phyloP scores from a whole-genome alignment of 1,140 invertebrate genomes.

The Drosophila kohkoa region DNA sequence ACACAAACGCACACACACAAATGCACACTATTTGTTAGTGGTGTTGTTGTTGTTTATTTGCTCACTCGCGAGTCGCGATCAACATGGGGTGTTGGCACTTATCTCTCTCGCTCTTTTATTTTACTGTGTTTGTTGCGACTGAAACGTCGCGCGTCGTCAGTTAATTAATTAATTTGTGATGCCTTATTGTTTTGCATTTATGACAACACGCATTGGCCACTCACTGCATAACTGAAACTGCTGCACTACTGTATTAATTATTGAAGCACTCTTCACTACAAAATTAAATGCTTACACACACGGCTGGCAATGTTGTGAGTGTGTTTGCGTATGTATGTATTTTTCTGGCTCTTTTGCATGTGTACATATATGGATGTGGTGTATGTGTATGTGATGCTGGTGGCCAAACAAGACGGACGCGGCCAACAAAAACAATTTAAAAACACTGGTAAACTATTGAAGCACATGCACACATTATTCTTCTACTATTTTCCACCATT shows the following conservation, averaged over 20 bases:
- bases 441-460: constrained; percentile 49
- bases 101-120: constrained; percentile 39
- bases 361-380: constrained; percentile 47
- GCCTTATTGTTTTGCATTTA: constrained; percentile 41
- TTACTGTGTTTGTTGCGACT: constrained; percentile 25
- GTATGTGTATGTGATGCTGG: constrained; percentile 68
- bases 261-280: constrained; percentile 63
- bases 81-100: constrained; percentile 76
- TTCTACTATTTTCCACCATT: constrained; percentile 36
- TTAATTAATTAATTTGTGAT: constrained; percentile 42
- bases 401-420: constrained; percentile 58
- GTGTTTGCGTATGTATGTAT: constrained; percentile 65
- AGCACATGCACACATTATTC: constrained; percentile 60
- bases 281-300: constrained; percentile 68
- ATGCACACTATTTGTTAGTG: constrained; percentile 14
- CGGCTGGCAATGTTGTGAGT: constrained; percentile 36
- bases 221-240: constrained; percentile 31
- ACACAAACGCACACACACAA: constrained; percentile 9
- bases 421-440: constrained; percentile 48
- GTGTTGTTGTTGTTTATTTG: constrained; percentile 59
- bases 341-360: constrained; percentile 62
- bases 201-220: constrained; percentile 13
- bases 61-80: constrained; percentile 67
- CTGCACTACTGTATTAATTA: constrained; percentile 28
- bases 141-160: constrained; percentile 41